Evolutionary conservation across 2,888 invertebrate genomes (phyloP), one percentile per base, ranked within the genome.

Genomic region (Lamellibrachia columna): DNA sequence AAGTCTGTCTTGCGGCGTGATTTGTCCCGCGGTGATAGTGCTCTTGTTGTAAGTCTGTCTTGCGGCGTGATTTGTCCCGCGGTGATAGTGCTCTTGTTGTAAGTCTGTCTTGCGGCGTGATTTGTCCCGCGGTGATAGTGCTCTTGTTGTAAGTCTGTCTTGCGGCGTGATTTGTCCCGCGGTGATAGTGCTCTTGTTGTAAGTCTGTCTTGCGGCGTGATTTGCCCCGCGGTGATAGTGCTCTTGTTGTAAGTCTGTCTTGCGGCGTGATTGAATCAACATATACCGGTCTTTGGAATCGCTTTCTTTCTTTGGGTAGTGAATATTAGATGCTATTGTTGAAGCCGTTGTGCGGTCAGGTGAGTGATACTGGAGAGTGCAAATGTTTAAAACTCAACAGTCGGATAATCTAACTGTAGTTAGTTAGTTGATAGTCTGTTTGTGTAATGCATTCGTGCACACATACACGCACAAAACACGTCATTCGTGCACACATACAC

Each of bases 41-140:
- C 95, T 92, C 7, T 92, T 28, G 52, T 58, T 60, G 90, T 90
- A 2, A 1, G 91, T 22, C 28, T 28, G 28, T 28, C 28, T 28
- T 28, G 53, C 55, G 7, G 90, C 40, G 52, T 11, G 53, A 93
- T 53, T n/a, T n/a, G n/a, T n/a, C n/a, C n/a, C n/a, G n/a, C n/a
- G n/a, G n/a, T n/a, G n/a, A n/a, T 94, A 94, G 93, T 95, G 95
- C 95, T 92, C 7, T 92, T 28, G 52, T 58, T 60, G 90, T 90
- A 2, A 1, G 91, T 22, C 28, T 28, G 28, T 28, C 28, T 28
- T 28, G 53, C 55, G 7, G 90, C 40, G 52, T 11, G 53, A 93
- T 53, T n/a, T n/a, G n/a, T n/a, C n/a, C n/a, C n/a, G n/a, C n/a
- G n/a, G n/a, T n/a, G n/a, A n/a, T 94, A 94, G 93, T 95, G 95